Conservation (phyloP, 2,888 invertebrate genomes). For the Lysandra coridon region DNA sequence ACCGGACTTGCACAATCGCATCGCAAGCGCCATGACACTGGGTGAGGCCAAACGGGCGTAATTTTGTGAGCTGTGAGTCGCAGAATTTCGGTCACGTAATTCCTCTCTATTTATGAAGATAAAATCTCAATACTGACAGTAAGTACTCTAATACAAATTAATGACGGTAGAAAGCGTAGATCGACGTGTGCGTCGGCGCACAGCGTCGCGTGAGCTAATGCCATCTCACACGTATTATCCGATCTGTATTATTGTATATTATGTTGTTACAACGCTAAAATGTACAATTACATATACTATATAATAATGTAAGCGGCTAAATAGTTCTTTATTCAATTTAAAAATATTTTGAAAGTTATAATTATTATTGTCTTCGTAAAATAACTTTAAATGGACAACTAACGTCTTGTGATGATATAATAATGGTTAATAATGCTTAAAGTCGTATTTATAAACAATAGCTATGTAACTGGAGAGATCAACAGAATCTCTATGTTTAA, state of each 20-base stretch:
- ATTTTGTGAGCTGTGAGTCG: no score
- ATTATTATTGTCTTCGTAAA: neutral
- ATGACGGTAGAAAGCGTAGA: neutral
- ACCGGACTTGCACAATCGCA: neutral
- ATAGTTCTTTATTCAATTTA: no score
- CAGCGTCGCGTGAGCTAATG: neutral
- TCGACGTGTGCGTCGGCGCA: neutral
- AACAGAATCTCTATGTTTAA: neutral
- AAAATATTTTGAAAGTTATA: neutral
- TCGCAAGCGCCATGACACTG: no score
- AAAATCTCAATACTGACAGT: no score
- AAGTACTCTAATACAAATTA: no score
- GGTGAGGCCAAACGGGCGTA: no score
- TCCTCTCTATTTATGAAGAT: no score
- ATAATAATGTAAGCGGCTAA: no score
- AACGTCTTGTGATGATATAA: neutral
- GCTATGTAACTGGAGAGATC: neutral
- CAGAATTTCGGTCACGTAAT: no score
- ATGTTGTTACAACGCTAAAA: no score
- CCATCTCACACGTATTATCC: neutral
- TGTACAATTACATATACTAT: no score
- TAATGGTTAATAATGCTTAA: neutral
- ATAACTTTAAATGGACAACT: neutral
- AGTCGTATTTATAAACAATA: neutral
- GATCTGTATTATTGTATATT: neutral